Percentiles rank a stretch among this genome's conserved stretches.
phyloP scores from a whole-genome alignment of 2,113 vertebrate genomes.

The Scalopus aquaticus region DNA sequence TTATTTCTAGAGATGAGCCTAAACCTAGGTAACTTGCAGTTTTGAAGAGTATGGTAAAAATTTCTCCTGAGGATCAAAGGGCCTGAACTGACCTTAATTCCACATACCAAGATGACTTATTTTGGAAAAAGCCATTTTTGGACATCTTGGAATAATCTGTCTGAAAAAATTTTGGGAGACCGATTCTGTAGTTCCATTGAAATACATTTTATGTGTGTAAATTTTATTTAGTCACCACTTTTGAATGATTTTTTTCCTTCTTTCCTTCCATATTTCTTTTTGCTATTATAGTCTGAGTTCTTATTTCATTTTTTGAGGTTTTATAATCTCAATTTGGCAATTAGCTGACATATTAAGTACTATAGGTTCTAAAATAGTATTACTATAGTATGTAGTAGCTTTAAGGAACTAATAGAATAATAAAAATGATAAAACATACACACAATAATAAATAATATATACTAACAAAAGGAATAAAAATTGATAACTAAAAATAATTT shows the following conservation, averaged over 20 bases:
- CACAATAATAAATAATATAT: not conserved
- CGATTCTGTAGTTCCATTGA: not conserved
- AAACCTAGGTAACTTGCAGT: no score
- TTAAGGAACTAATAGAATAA: not conserved
- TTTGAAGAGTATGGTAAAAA: no score
- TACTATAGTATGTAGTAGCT: not conserved
- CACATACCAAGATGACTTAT: no score
- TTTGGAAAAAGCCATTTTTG: no score
- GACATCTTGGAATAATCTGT: no score
- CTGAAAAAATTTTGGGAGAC: no score
- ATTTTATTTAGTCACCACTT: constrained; percentile 5
- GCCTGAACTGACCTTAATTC: no score
- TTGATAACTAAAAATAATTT: not conserved
- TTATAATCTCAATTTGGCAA: not conserved
- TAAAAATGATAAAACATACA: not conserved
- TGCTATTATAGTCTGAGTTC: not conserved
- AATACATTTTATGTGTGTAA: not conserved
- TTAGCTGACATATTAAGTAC: not conserved
- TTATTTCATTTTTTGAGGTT: not conserved
- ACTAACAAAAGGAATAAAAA: not conserved
- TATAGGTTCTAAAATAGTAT: not conserved
- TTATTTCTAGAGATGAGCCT: no score
- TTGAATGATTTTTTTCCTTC: not conserved
- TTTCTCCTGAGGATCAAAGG: no score
- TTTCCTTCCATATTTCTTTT: not conserved